These are phyloP conservation scores for Agrilus cyanescens DNA, from an alignment of 2,888 invertebrate genomes.

Conservation along the genomic window DNA sequence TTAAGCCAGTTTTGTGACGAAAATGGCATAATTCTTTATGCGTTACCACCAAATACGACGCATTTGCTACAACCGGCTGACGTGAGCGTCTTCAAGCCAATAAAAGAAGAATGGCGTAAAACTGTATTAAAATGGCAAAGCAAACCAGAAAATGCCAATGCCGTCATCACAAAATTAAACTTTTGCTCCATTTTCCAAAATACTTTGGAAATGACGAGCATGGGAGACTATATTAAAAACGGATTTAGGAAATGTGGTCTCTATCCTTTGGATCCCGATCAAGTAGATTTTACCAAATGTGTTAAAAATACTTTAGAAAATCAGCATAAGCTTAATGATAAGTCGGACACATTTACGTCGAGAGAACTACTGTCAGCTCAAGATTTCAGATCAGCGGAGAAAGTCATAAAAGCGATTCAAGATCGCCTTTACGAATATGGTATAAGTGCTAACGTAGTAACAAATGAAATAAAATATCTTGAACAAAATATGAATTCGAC, in stretches of 20 bases:
- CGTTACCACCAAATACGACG: slow-evolving; percentile 9
- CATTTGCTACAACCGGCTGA: slow-evolving; percentile 9
- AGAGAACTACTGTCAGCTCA: too few species aligned
- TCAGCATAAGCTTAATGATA: too few species aligned
- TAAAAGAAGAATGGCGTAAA: slow-evolving; percentile 13
- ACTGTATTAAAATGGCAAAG: slow-evolving; percentile 13
- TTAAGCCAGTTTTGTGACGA: slow-evolving; percentile 13
- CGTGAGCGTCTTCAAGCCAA: slow-evolving; percentile 4
- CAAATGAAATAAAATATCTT: slow-evolving; percentile 1
- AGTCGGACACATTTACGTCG: too few species aligned
- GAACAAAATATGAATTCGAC: too few species aligned
- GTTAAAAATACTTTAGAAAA: slow-evolving; percentile 13
- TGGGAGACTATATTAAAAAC: too few species aligned
- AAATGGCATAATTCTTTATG: slow-evolving; percentile 6
- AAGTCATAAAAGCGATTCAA: slow-evolving; percentile 1
- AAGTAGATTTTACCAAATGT: slow-evolving; percentile 17
- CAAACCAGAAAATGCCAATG: slow-evolving; percentile 8
- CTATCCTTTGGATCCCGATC: slow-evolving; percentile 15
- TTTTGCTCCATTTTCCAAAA: too few species aligned
- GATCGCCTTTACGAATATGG: background rate
- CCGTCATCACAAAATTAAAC: slow-evolving; percentile 15
- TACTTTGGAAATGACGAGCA: too few species aligned
- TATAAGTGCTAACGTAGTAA: slow-evolving; percentile 2
- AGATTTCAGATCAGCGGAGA: slow-evolving; percentile 1
- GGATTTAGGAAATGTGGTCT: slow-evolving; percentile 17